Conservation (phyloP, 1,140 invertebrate genomes). For the Monomorium pharaonis region DNA sequence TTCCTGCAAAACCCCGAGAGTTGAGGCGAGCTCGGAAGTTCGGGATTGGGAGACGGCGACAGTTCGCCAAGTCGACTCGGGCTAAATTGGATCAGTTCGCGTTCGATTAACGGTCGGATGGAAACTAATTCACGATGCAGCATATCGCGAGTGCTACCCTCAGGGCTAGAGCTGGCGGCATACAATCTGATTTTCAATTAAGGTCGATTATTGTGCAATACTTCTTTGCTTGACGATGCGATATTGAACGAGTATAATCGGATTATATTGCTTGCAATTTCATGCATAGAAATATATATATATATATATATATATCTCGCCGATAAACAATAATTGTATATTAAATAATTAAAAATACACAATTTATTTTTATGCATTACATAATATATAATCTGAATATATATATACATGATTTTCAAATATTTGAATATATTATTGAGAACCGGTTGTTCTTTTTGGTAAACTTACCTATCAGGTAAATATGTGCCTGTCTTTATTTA, state of each 20-base stretch:
- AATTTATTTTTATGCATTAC: not conserved
- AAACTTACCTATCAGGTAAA: no score
- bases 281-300: not conserved
- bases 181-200: constrained; percentile 34
- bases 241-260: not conserved
- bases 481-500: no score
- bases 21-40: constrained; percentile 13
- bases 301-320: not conserved
- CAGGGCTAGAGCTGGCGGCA: not conserved
- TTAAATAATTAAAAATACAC: not conserved
- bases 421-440: no score
- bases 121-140: constrained; percentile 67
- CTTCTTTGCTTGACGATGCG: not conserved
- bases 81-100: constrained; percentile 74
- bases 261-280: not conserved
- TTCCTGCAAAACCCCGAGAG: constrained; percentile 49
- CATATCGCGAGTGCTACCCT: constrained; percentile 40
- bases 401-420: not conserved
- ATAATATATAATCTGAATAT: not conserved
- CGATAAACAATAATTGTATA: not conserved
- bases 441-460: no score
- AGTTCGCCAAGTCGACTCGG: constrained; percentile 51
- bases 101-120: constrained; percentile 70
- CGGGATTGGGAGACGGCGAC: constrained; percentile 10
- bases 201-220: constrained; percentile 17